Percentiles rank a stretch among this genome's conserved stretches.
Evolutionary conservation across 2,888 invertebrate genomes (phyloP).

Genomic region (Drosophila diplacantha): DNA sequence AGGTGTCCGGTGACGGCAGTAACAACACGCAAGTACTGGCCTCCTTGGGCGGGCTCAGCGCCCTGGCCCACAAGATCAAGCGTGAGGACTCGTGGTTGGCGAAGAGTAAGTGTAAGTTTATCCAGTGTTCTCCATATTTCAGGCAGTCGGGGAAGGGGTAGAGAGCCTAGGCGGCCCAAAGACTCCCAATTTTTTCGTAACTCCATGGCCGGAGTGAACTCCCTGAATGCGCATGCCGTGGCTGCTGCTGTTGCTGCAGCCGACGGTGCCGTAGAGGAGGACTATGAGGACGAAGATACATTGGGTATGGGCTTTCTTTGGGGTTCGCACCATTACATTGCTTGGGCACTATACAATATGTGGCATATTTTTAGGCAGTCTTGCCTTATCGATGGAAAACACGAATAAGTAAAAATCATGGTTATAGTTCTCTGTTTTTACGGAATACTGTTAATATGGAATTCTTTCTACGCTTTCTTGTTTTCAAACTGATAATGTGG

Average conservation of each 20-base stretch:
- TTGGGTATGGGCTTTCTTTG: slow-evolving; percentile 9
- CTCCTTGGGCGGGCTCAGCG: slow-evolving; percentile 70
- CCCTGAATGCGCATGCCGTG: slow-evolving; percentile 46
- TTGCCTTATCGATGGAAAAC: not conserved
- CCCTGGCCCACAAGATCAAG: slow-evolving; percentile 75
- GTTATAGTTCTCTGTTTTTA: not conserved
- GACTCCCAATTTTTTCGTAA: slow-evolving; percentile 5
- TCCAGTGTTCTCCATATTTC: slow-evolving; percentile 47
- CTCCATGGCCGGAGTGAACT: slow-evolving; percentile 20
- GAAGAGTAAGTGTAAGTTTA: slow-evolving; percentile 67
- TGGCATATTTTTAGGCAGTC: not conserved
- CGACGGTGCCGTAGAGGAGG: slow-evolving; percentile 53
- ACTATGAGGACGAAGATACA: slow-evolving; percentile 49
- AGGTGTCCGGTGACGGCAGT: slow-evolving; percentile 71
- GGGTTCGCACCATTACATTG: not conserved
- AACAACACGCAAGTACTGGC: slow-evolving; percentile 74
- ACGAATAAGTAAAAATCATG: not conserved
- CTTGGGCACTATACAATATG: not conserved
- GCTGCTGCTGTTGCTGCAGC: slow-evolving; percentile 62
- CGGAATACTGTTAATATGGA: too few species aligned
- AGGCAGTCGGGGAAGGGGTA: slow-evolving; percentile 46
- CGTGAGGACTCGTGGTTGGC: slow-evolving; percentile 77
- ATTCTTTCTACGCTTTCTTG: too few species aligned
- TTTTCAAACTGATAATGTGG: too few species aligned
- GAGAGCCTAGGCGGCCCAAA: slow-evolving; percentile 25